Percentiles rank a stretch among this genome's conserved stretches.
phyloP scores from a whole-genome alignment of 2,888 invertebrate species.

The Stenodema calcarata region DNA sequence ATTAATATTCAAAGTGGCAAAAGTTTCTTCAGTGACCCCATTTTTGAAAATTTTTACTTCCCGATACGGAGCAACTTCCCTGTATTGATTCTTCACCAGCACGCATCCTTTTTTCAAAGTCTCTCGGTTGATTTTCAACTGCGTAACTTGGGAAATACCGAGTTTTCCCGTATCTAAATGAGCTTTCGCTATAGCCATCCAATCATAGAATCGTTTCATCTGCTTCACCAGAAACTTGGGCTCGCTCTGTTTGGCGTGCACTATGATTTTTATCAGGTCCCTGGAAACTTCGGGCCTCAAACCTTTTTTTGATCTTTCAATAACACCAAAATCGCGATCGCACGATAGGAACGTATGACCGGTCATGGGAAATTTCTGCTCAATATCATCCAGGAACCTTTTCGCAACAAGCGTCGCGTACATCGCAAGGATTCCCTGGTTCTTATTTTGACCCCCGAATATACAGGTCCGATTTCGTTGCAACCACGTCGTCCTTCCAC shows the following conservation, averaged over 20 bases:
- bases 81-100: not conserved
- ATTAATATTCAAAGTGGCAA: too few relatives aligned
- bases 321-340: not conserved
- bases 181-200: not conserved
- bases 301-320: not conserved
- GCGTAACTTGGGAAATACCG: too few relatives aligned
- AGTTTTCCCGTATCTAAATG: too few relatives aligned
- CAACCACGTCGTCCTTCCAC: not conserved
- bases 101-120: not conserved
- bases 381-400: not conserved
- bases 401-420: not conserved
- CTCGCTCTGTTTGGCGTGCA: not conserved
- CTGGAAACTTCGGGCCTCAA: not conserved
- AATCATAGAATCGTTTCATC: too few relatives aligned
- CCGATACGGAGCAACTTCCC: too few relatives aligned
- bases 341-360: not conserved
- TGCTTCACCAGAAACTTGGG: too few relatives aligned
- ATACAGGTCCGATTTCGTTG: too few relatives aligned
- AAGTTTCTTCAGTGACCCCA: not conserved
- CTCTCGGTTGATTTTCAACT: too few relatives aligned
- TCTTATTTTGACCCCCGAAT: conserved; percentile 6
- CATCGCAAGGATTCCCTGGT: not conserved
- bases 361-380: not conserved
- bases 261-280: not conserved
- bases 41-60: not conserved